These are phyloP conservation scores for Notolepis coatsorum DNA, from an alignment of 2,797 vertebrate species.

Conservation along the genomic window DNA sequence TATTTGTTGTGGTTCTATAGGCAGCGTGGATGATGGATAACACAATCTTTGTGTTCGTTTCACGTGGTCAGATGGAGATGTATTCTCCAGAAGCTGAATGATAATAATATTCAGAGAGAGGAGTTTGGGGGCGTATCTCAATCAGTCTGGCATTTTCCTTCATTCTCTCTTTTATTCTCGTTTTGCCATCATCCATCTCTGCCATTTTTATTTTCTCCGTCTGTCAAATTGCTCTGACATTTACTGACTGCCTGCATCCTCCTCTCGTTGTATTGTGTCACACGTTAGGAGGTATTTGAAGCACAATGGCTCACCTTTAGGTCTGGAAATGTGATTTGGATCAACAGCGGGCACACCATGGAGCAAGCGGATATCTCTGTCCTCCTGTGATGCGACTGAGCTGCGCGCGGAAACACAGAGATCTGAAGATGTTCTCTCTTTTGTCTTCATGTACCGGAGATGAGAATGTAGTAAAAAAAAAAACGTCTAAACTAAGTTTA, in stretches of 20 bases:
- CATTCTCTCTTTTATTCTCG: conserved; percentile 30
- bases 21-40: conserved; percentile 9
- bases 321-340: conserved; percentile 68
- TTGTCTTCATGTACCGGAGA: too few relatives aligned
- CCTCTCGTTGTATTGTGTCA: conserved; percentile 48
- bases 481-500: too few relatives aligned
- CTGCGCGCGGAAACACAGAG: too few relatives aligned
- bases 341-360: too few relatives aligned
- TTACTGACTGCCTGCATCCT: conserved; percentile 52
- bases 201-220: conserved; percentile 21
- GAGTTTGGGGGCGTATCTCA: too few relatives aligned
- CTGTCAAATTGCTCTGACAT: conserved; percentile 68
- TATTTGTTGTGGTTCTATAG: conserved; percentile 24
- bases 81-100: too few relatives aligned
- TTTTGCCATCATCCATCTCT: conserved; percentile 42
- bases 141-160: conserved; percentile 35
- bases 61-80: too few relatives aligned
- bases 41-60: not conserved
- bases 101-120: too few relatives aligned
- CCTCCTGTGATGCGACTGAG: too few relatives aligned
- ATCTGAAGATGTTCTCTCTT: too few relatives aligned
- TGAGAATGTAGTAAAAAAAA: too few relatives aligned
- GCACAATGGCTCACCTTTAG: conserved; percentile 42
- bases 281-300: conserved; percentile 26
- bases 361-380: too few relatives aligned